Evolutionary conservation across 2,888 invertebrate genomes (phyloP).

Genomic region (Nemoura dubitans): DNA sequence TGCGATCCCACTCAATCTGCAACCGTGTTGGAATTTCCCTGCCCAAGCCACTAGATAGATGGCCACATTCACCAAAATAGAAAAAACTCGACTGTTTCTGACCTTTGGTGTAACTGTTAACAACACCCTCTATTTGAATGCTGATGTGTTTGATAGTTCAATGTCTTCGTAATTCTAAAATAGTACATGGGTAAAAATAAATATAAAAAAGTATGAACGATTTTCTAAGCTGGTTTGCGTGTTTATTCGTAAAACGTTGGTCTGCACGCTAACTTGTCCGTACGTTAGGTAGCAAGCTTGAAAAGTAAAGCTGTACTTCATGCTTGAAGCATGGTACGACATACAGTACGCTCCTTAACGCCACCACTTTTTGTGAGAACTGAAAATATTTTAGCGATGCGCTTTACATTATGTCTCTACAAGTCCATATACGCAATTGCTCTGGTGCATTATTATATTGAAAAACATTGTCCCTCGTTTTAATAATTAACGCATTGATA

Average conservation of each 20-base stretch:
- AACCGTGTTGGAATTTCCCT: neutral
- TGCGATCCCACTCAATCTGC: neutral
- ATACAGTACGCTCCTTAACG: neutral
- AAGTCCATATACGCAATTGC: neutral
- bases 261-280: neutral
- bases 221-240: neutral
- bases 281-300: neutral
- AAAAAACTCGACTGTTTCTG: neutral
- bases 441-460: neutral
- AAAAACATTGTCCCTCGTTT: neutral
- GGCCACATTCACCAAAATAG: neutral
- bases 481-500: neutral
- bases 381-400: neutral
- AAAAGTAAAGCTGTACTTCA: neutral
- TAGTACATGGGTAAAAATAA: neutral
- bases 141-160: neutral
- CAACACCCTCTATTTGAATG: neutral
- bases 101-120: neutral
- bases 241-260: neutral
- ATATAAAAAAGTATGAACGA: neutral
- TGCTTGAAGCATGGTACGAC: too few species aligned
- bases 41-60: neutral
- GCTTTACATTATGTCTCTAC: too few species aligned
- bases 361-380: neutral
- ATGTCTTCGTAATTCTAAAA: conserved; percentile 7